phyloP scores from a whole-genome alignment of 2,797 vertebrate species.

The Aldrovandia affinis region DNA sequence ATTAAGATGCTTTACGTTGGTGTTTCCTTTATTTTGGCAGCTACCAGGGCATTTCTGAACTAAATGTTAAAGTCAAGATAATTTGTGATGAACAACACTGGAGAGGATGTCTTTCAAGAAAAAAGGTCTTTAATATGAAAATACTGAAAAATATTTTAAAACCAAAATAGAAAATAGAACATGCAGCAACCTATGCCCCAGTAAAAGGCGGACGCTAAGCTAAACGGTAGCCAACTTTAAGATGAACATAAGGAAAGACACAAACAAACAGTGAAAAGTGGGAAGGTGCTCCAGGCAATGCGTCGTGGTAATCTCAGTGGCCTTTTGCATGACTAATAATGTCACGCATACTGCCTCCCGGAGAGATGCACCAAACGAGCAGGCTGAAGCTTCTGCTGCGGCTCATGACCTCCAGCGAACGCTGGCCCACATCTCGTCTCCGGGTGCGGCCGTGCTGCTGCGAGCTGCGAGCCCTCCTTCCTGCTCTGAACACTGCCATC shows the following conservation, averaged over 20 bases:
- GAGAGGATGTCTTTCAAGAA: no score
- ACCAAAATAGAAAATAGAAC: neutral
- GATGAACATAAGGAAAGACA: constrained; percentile 30
- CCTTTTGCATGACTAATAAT: constrained; percentile 45
- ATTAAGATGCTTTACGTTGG: no score
- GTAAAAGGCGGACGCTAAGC: no score
- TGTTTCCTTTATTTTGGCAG: no score
- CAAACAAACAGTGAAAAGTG: constrained; percentile 48
- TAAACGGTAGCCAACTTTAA: neutral
- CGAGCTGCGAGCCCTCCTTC: neutral
- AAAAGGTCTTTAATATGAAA: no score
- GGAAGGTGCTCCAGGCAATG: constrained; percentile 34
- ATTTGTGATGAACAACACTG: no score
- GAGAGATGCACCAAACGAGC: constrained; percentile 55
- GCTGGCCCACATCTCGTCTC: constrained; percentile 64
- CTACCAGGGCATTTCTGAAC: neutral
- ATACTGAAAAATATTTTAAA: neutral
- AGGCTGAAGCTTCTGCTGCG: constrained; percentile 54
- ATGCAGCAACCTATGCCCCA: no score
- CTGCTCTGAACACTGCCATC: neutral
- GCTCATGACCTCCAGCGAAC: constrained; percentile 60
- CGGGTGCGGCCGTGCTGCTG: neutral
- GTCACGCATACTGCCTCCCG: constrained; percentile 54
- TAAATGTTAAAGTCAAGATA: neutral
- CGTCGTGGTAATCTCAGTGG: constrained; percentile 48